Percentiles rank a stretch among this genome's conserved stretches.
Conservation (phyloP, 1,140 invertebrate species). For the Arctopsyche grandis region DNA sequence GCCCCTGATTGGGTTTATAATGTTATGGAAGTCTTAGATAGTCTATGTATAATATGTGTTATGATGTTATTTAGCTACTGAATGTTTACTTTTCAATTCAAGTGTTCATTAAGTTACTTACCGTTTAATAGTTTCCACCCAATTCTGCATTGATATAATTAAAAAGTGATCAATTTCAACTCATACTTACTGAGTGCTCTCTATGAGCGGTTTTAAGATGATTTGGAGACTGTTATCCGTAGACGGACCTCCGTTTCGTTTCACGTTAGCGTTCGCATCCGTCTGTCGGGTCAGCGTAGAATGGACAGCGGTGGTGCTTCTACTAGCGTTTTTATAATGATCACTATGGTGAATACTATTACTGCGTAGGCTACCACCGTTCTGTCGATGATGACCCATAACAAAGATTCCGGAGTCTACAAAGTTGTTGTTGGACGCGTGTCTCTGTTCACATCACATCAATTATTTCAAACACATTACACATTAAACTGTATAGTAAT, state of each 20-base stretch:
- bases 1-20: no score
- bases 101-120: no score
- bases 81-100: no score
- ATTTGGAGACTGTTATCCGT: conserved; percentile 67
- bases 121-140: no score
- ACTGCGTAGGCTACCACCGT: conserved; percentile 49
- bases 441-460: conserved; percentile 64
- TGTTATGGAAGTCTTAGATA: no score
- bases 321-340: conserved; percentile 49
- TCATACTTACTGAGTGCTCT: conserved; percentile 67
- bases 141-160: no score
- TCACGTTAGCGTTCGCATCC: conserved; percentile 64
- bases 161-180: neutral
- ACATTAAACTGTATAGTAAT: conserved; percentile 56
- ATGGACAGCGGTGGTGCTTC: conserved; percentile 43
- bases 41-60: no score
- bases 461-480: conserved; percentile 56
- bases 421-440: conserved; percentile 69
- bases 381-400: conserved; percentile 60
- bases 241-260: conserved; percentile 58
- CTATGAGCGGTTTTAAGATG: conserved; percentile 67
- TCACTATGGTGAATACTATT: conserved; percentile 49
- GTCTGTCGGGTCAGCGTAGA: conserved; percentile 48
- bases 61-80: no score
- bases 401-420: conserved; percentile 58